Evolutionary conservation across 2,113 vertebrate species (phyloP).

Genomic region (Carettochelys insculpta): DNA sequence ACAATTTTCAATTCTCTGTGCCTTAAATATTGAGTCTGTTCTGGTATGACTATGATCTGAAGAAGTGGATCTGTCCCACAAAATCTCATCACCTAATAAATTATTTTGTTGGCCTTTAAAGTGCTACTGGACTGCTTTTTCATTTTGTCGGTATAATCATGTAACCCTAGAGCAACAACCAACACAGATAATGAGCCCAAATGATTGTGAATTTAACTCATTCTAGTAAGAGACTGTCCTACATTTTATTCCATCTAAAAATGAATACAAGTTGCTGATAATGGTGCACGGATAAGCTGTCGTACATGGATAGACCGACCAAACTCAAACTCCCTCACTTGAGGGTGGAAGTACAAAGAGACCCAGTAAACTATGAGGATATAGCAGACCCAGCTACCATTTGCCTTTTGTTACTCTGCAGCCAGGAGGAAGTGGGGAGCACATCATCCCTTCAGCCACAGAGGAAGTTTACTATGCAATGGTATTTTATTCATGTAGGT

Average conservation of each 20-base stretch:
- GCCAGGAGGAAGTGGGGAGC: accelerated
- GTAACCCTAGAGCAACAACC: not conserved
- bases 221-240: not conserved
- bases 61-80: too few relatives aligned
- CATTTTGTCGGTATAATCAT: too few relatives aligned
- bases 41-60: too few relatives aligned
- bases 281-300: too few relatives aligned
- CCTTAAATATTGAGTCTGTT: too few relatives aligned
- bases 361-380: not conserved
- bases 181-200: not conserved
- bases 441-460: accelerated
- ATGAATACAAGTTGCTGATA: not conserved
- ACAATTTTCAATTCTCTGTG: too few relatives aligned
- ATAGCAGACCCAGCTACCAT: not conserved
- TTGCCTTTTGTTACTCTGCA: not conserved
- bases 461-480: too few relatives aligned
- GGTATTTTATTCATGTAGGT: not conserved
- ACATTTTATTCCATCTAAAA: not conserved
- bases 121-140: too few relatives aligned
- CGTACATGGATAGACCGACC: accelerated
- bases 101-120: too few relatives aligned
- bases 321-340: accelerated
- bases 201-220: not conserved
- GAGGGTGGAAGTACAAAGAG: accelerated
- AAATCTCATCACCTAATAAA: too few relatives aligned